phyloP scores from a whole-genome alignment of 2,113 vertebrate species.

The Pluvianellus socialis region DNA sequence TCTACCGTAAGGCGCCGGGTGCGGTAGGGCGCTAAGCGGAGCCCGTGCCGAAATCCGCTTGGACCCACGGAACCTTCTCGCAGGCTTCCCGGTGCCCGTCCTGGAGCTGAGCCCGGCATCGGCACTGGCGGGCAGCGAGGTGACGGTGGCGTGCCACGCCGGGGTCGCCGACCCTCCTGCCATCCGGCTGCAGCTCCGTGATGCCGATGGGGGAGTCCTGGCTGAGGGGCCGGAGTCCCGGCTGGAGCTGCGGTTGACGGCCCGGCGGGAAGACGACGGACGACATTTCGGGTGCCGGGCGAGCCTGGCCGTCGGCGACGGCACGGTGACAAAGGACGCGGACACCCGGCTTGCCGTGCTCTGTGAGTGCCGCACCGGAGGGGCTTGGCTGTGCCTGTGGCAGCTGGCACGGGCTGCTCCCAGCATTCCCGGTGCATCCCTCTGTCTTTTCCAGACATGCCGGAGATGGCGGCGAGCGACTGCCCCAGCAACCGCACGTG shows the following conservation, averaged over 20 bases:
- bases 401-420: fast-evolving
- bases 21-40: fast-evolving
- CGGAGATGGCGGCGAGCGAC: neutral
- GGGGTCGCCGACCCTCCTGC: fast-evolving
- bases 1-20: neutral
- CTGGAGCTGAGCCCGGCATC: neutral
- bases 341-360: neutral
- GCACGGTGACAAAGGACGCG: neutral
- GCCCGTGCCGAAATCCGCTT: fast-evolving
- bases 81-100: neutral
- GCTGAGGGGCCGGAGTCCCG: neutral
- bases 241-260: neutral
- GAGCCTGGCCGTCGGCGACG: neutral
- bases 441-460: neutral
- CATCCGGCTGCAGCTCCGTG: neutral
- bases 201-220: neutral
- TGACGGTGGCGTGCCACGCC: fast-evolving
- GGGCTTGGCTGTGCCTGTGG: neutral
- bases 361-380: neutral
- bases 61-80: fast-evolving
- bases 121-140: neutral
- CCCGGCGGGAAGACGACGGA: neutral
- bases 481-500: neutral
- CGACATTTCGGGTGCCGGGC: neutral
- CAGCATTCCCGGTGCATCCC: neutral